A percentile compares a stretch with the other conserved stretches of the same genome.
phyloP scores from a whole-genome alignment of 2,888 invertebrate genomes.

The Coelopa pilipes region DNA sequence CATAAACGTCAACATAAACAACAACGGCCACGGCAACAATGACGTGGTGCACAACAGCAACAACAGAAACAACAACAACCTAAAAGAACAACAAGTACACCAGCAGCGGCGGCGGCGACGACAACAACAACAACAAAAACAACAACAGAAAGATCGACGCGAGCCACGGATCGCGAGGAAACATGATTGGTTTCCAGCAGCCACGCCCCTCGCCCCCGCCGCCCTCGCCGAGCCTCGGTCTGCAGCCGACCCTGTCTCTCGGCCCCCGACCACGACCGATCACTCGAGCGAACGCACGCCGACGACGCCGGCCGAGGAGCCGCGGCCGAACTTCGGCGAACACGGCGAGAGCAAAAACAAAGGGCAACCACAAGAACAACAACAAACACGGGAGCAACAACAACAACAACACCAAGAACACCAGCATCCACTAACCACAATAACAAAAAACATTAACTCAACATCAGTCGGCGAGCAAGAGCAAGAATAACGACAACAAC shows the following conservation, averaged over 20 bases:
- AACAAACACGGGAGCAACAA: neutral
- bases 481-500: neutral
- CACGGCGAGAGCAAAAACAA: neutral
- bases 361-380: neutral
- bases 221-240: too few species aligned
- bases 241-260: too few species aligned
- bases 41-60: neutral
- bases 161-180: neutral
- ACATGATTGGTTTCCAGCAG: neutral
- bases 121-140: neutral
- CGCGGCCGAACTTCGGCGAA: neutral
- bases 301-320: too few species aligned
- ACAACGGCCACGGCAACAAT: neutral
- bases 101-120: neutral
- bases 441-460: neutral
- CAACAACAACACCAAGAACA: neutral
- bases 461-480: neutral
- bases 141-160: too few species aligned
- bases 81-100: neutral
- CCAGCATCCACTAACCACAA: neutral
- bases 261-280: too few species aligned
- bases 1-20: neutral
- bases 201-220: neutral
- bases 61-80: conserved; percentile 11
- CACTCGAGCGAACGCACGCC: too few species aligned